These are phyloP conservation scores for Lucilia cuprina DNA, from an alignment of 1,140 invertebrate genomes.

Conservation along the genomic window DNA sequence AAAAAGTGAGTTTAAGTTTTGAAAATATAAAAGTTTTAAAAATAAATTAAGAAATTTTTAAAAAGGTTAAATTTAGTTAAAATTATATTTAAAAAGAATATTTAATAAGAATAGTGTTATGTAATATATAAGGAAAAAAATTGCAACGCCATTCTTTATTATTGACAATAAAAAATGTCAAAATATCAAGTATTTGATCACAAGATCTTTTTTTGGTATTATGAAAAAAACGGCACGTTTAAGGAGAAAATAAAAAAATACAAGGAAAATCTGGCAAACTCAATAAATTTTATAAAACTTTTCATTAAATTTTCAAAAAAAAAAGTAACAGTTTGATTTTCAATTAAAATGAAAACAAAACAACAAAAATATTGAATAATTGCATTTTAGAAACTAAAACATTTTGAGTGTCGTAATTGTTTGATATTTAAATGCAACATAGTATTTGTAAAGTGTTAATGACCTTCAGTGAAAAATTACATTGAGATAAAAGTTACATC, in stretches of 20 bases:
- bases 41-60: neutral
- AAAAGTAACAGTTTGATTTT: neutral
- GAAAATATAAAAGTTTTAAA: neutral
- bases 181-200: neutral
- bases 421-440: neutral
- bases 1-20: neutral
- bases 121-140: neutral
- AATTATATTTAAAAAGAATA: too few species aligned
- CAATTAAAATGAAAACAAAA: neutral
- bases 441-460: conserved; percentile 19
- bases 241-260: too few species aligned
- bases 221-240: too few species aligned
- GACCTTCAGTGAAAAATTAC: conserved; percentile 23
- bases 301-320: neutral
- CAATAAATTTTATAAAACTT: neutral
- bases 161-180: neutral
- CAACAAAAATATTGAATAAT: neutral
- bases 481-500: conserved; percentile 48
- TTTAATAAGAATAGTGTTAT: neutral
- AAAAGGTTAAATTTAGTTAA: neutral
- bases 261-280: too few species aligned
- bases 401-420: neutral
- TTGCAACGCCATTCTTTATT: neutral
- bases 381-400: neutral
- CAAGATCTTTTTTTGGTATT: neutral